phyloP scores from a whole-genome alignment of 2,888 invertebrate genomes.

The Creontiades dilutus region DNA sequence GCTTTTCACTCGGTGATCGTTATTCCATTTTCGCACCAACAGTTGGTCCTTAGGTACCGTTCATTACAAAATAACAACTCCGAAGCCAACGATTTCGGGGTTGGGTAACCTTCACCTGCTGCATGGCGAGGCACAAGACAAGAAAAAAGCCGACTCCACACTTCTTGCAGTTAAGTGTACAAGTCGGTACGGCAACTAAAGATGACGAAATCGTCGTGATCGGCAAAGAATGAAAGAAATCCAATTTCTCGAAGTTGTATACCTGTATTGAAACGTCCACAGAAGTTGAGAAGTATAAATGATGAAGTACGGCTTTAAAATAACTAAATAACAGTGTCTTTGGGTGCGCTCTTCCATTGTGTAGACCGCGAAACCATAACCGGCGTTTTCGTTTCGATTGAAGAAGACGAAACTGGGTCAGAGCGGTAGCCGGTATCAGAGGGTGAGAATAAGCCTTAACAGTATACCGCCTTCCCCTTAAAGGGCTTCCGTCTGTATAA shows the following conservation, averaged over 20 bases:
- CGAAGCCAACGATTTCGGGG: no score
- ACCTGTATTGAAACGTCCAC: neutral
- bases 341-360: neutral
- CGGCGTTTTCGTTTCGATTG: neutral
- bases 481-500: constrained; percentile 6
- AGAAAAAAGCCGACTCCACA: neutral
- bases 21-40: no score
- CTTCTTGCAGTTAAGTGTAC: neutral
- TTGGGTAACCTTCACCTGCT: neutral
- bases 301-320: neutral
- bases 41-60: no score
- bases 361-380: constrained; percentile 10
- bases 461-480: neutral
- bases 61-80: no score
- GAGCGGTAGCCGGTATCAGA: constrained; percentile 18
- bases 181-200: no score
- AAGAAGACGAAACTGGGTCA: constrained; percentile 8
- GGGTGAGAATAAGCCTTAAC: neutral
- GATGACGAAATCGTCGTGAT: no score
- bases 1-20: no score
- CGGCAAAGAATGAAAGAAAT: no score
- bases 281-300: neutral
- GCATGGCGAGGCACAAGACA: neutral
- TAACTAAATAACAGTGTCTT: neutral
- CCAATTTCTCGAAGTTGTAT: neutral